A percentile compares a stretch with the other conserved stretches of the same genome.
Conservation (phyloP, 2,113 vertebrate genomes). For the Polyodon spathula region DNA sequence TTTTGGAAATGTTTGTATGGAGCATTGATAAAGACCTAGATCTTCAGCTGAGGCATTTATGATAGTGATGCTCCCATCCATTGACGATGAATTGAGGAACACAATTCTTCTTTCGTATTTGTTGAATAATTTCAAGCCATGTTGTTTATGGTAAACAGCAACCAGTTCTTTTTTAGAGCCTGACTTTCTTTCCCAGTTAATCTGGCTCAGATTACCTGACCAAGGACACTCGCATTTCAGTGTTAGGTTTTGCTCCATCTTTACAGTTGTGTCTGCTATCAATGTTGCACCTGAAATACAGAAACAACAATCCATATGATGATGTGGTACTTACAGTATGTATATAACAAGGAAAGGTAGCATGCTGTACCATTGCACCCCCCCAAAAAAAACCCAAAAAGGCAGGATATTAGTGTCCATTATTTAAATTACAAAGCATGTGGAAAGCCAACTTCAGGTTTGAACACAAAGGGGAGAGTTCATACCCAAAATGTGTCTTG, state of each 20-base stretch:
- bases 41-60: constrained; percentile 54
- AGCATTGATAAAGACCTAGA: constrained; percentile 56
- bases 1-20: constrained; percentile 50
- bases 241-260: constrained; percentile 31
- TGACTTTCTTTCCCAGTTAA: constrained; percentile 59
- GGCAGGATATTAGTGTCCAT: too few species aligned
- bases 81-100: constrained; percentile 41
- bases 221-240: constrained; percentile 52
- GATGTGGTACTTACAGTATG: too few species aligned
- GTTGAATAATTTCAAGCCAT: constrained; percentile 22
- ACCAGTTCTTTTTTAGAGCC: constrained; percentile 29
- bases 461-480: too few species aligned
- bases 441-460: too few species aligned
- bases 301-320: too few species aligned
- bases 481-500: too few species aligned
- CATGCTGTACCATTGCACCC: too few species aligned
- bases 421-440: too few species aligned
- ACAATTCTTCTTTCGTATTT: constrained; percentile 47
- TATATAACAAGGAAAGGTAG: too few species aligned
- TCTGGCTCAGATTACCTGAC: constrained; percentile 45
- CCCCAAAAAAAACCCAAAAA: too few species aligned
- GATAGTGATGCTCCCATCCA: constrained; percentile 58
- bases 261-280: constrained; percentile 38
- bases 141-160: constrained; percentile 48
- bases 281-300: constrained; percentile 25